Base-by-base conservation (phyloP, 2,888 invertebrate genomes). In the Neoscelio sp. region DNA sequence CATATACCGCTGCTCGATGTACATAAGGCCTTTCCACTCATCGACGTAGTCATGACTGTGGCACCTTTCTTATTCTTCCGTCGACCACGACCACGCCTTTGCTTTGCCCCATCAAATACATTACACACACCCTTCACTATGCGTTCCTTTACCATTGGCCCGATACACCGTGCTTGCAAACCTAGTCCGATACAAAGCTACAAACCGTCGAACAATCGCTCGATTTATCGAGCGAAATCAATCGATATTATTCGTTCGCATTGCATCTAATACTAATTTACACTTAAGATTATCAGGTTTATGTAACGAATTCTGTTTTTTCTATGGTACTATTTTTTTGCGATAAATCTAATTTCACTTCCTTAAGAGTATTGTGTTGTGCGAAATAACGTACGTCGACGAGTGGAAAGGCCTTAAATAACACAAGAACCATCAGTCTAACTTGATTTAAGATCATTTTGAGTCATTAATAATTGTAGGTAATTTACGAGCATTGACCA, bases 61-160 rank as follows among this genome's bases (percentile, higher is more conserved):
- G 82, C 85, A 86, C 88, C 89, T 89, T 88, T 89, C 88, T 87
- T 89, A 86, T 87, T 86, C 88, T 85, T 85, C 82, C 85, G 83
- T 79, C 82, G 78, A 86, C 89, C 89, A 89, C 82, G 78, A 86
- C 89, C 89, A 89, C 89, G 89, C 89, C 89, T 87, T 86, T 71
- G 65, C 74, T 80, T 83, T 82, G 85, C 84, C 80, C 85, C 85
- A 81, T 82, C 79, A 68, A 80, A 79, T 80, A 80, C 40, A 26
- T 6, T 4, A 23, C 70, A 80, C 81, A 65, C 85, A 85, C 86
- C 86, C 86, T 86, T 86, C 86, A 86, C 86, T 81, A 20, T 76
- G 71, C 75, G 80, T 67, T 71, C 56, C 38, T 75, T 40, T 56
- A n/a, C n/a, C n/a, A n/a, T 52, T 48, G 42, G 62, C 60, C 56